Base-by-base conservation (phyloP, 2,113 vertebrate species). In the Lontra canadensis region DNA sequence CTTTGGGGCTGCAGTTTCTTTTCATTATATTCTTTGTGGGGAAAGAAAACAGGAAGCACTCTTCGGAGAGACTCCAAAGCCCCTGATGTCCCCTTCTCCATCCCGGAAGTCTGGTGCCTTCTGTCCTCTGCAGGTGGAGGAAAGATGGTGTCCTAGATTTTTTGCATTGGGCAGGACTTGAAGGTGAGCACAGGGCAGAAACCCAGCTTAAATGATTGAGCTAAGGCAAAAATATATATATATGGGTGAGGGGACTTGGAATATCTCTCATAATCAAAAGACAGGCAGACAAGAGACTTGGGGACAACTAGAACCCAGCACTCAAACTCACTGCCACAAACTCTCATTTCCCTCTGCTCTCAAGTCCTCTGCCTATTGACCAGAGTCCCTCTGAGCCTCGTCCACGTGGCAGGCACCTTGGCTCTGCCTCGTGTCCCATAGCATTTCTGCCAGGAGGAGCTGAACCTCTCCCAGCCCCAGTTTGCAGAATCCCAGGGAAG, bases 211-310 rank as follows among this genome's bases (percentile, higher is more conserved):
- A 78, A n/a, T 26, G 67, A 55, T 1, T 7, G 31, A 83, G 57
- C 1, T 4, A 59, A 78, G n/a, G 2, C 9, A 25, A 4, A 4
- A 21, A 59, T 47, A 47, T 47, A 47, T 29, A 47, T 49, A 12
- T 7, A 11, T 1, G 4, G 3, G 13, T 0, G 0, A 4, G 23
- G 13, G 25, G 1, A 2, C 7, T 74, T 74, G 5, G 73, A 87
- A 12, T 23, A 9, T 42, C 69, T 78, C 57, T 96, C 57, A 13
- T 47, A 61, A 25, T 82, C 96, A 76, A 34, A 73, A 52, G 23
- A 11, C 18, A 57, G 57, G 34, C 52, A 36, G 71, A 14, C 31
- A 26, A 34, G 36, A 69, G 9, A 3, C 29, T 61, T 13, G 7
- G 36, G 34, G 23, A 63, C 52, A 4, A 8, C 29, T 7, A 21